Conservation (phyloP, 1,140 invertebrate species). For the Pseudomyrmex cubaensis region DNA sequence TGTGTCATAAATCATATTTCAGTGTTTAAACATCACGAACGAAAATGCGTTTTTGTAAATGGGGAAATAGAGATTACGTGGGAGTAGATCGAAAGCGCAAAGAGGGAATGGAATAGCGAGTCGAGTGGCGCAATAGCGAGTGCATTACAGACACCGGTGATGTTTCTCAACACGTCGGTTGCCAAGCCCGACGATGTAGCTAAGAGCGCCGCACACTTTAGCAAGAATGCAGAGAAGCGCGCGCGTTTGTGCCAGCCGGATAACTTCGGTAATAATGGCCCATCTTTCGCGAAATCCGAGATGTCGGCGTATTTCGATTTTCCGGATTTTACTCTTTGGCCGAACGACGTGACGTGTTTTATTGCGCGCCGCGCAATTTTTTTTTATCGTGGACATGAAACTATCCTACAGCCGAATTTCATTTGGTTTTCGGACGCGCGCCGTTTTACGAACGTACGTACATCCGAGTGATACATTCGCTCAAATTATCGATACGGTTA, state of each 20-base stretch:
- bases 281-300: constrained; percentile 25
- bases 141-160: constrained; percentile 35
- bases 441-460: too few species aligned
- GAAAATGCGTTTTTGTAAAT: constrained; percentile 14
- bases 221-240: constrained; percentile 17
- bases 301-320: constrained; percentile 23
- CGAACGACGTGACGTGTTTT: constrained; percentile 2
- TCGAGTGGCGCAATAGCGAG: constrained; percentile 40
- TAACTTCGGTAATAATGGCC: constrained; percentile 43
- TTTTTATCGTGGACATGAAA: not conserved
- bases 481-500: constrained; percentile 8
- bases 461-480: too few species aligned
- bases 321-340: constrained; percentile 2
- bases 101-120: constrained; percentile 17
- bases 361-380: not conserved
- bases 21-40: constrained; percentile 25
- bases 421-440: not conserved
- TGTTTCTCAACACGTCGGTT: constrained; percentile 30
- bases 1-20: not conserved
- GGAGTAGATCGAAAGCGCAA: constrained; percentile 38
- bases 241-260: not conserved
- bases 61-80: constrained; percentile 30
- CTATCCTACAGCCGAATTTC: not conserved
- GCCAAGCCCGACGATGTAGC: constrained; percentile 20
- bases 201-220: not conserved